Base-by-base conservation (phyloP, 2,888 invertebrate genomes). In the Trilocha varians region DNA sequence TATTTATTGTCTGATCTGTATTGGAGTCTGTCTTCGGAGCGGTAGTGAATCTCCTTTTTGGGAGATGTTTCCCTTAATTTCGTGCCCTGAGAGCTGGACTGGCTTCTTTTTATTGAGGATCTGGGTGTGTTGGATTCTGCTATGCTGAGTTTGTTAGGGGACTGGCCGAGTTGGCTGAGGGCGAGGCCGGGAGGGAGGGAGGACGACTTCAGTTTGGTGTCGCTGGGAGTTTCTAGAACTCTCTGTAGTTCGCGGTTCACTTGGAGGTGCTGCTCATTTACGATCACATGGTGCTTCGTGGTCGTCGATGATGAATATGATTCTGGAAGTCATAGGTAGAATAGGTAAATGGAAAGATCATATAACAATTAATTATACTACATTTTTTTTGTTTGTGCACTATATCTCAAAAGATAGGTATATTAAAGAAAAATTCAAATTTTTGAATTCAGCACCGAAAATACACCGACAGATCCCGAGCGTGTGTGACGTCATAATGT, bases 111-210 rank as follows among this genome's bases (percentile, higher is more conserved):
- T 35, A 87, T 80, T 0, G 84, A 84, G n/a, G 85, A 78, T 9
- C 84, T 57, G 6, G 80, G 80, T 4, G 84, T 75, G 43, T 71
- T 75, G 6, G 69, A 60, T 35, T 82, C 84, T 2, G 83, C 80
- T 38, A 87, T 78, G 65, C 84, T 88, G 38, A 89, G 75, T 57
- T 88, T 89, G 38, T 78, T 73, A 16, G 84, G 80, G 0, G 87
- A 77, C 35, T 80, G 85, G 8, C 84, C 86, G 3, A 88, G 64
- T 36, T 84, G 86, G 45, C 78, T 71, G 3, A 88, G 77, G 34
- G 88, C 88, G 48, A 89, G 69, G 32, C 90, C 90, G 13, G 89
- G 89, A 17, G 91, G 90, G 42, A 90, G 72, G 46, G 90, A 90
- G 18, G 90, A 89, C 46, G 90, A 90, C 68, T 90, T 90, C 53